Evolutionary conservation across 2,888 invertebrate genomes (phyloP).

Genomic region (Melolontha melolontha): DNA sequence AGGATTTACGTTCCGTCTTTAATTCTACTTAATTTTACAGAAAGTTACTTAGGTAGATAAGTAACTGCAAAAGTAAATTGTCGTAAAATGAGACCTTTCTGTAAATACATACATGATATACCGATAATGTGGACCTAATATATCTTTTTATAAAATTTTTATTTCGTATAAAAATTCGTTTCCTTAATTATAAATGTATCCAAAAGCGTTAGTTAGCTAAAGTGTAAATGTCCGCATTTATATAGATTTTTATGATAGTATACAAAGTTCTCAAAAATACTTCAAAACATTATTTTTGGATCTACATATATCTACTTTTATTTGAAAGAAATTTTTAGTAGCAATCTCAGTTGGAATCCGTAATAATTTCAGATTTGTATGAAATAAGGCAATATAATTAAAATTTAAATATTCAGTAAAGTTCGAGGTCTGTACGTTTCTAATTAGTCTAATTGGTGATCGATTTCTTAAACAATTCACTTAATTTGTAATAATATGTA

Average conservation of each 20-base stretch:
- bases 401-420: slow-evolving; percentile 5
- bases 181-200: slow-evolving; percentile 20
- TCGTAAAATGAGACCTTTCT: slow-evolving; percentile 3
- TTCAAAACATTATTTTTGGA: slow-evolving; percentile 7
- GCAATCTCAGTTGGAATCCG: slow-evolving; percentile 8
- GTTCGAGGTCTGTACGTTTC: slow-evolving; percentile 20
- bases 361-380: slow-evolving; percentile 17
- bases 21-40: too few relatives aligned
- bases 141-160: neutral
- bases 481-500: too few relatives aligned
- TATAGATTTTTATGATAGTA: slow-evolving; percentile 22
- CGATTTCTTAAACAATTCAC: too few relatives aligned
- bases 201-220: slow-evolving; percentile 16
- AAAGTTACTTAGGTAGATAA: too few relatives aligned
- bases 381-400: slow-evolving; percentile 28
- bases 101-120: too few relatives aligned
- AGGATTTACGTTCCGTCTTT: too few relatives aligned
- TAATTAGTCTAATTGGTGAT: neutral
- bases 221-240: slow-evolving; percentile 18
- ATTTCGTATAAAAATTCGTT: slow-evolving; percentile 20
- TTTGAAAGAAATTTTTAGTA: slow-evolving; percentile 11
- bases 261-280: slow-evolving; percentile 34
- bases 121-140: too few relatives aligned
- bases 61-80: too few relatives aligned
- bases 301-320: slow-evolving; percentile 16